Conservation (phyloP, 2,888 invertebrate species). For the Hirtodrosophila cameraria region DNA sequence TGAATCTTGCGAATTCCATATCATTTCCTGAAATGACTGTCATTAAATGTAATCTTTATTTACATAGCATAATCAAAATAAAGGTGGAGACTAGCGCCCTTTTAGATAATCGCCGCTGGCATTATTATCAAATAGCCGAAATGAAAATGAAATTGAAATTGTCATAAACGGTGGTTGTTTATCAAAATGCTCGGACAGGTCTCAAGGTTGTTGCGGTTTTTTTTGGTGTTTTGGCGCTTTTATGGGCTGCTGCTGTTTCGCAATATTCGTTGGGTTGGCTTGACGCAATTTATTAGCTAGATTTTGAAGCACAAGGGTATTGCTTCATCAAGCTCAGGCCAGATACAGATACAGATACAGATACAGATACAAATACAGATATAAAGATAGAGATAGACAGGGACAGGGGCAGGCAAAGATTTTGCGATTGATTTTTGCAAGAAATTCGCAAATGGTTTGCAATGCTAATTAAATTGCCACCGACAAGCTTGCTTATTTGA, state of each 20-base stretch:
- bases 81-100: not conserved
- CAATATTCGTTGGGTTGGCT: slow-evolving; percentile 50
- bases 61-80: too few relatives aligned
- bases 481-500: slow-evolving; percentile 16
- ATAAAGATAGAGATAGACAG: not conserved
- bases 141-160: slow-evolving; percentile 48
- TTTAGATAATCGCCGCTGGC: not conserved
- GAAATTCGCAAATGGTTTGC: slow-evolving; percentile 53
- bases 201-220: slow-evolving; percentile 54
- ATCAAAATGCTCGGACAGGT: slow-evolving; percentile 51
- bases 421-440: slow-evolving; percentile 53
- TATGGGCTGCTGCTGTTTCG: slow-evolving; percentile 53
- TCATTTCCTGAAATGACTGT: too few relatives aligned
- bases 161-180: slow-evolving; percentile 56
- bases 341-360: not conserved
- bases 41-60: too few relatives aligned
- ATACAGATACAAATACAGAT: too few relatives aligned
- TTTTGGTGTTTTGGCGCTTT: slow-evolving; percentile 30
- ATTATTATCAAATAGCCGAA: slow-evolving; percentile 11
- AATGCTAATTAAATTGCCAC: slow-evolving; percentile 60
- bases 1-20: too few relatives aligned
- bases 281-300: slow-evolving; percentile 64
- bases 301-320: slow-evolving; percentile 66
- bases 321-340: slow-evolving; percentile 32
- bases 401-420: not conserved